Evolutionary conservation across 1,140 invertebrate species (phyloP).

Genomic region (Zaprionus gabonicus): DNA sequence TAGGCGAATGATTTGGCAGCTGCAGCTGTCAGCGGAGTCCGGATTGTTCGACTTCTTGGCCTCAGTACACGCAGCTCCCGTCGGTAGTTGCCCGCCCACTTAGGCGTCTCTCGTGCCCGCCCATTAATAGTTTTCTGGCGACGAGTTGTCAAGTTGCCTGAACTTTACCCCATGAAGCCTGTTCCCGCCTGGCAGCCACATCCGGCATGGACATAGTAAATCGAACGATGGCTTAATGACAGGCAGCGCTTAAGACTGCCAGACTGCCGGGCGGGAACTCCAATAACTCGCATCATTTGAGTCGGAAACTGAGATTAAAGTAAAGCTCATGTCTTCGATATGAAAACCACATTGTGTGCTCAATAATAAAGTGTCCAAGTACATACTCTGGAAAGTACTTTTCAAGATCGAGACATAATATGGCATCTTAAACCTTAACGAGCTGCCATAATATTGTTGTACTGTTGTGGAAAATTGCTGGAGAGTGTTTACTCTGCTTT

Average conservation of each 20-base stretch:
- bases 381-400: neutral
- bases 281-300: conserved; percentile 15
- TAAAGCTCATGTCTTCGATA: conserved; percentile 12
- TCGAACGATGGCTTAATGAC: conserved; percentile 27
- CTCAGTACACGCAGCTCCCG: conserved; percentile 1
- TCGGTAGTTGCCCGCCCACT: neutral
- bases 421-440: conserved; percentile 3
- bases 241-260: conserved; percentile 10
- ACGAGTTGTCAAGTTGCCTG: neutral
- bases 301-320: conserved; percentile 12
- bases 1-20: conserved; percentile 18
- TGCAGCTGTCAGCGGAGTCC: conserved; percentile 7
- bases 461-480: neutral
- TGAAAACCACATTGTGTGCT: conserved; percentile 28
- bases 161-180: neutral
- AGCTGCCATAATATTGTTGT: neutral
- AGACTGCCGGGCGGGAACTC: neutral
- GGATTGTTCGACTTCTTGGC: conserved; percentile 9
- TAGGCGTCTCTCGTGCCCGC: neutral
- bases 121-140: conserved; percentile 10
- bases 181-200: neutral
- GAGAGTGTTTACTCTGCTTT: neutral
- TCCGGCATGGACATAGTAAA: neutral
- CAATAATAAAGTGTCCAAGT: conserved; percentile 19
- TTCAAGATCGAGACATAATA: neutral